Percentiles rank a stretch among this genome's conserved stretches.
Evolutionary conservation across 1,140 invertebrate genomes (phyloP).

Genomic region (Berghia stephanieae): DNA sequence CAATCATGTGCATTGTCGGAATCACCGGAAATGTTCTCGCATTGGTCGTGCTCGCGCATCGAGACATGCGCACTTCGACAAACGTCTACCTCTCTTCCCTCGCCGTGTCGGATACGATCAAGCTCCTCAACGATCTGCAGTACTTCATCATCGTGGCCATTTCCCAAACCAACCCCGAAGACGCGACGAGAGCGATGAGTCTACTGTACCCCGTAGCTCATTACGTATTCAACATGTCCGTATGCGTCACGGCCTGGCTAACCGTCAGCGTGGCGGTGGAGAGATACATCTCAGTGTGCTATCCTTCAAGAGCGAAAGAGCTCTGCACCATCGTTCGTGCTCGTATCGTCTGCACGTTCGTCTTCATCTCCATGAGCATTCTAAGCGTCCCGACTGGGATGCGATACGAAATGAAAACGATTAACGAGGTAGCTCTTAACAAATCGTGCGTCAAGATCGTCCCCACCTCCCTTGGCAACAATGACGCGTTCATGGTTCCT

Average conservation of each 20-base stretch:
- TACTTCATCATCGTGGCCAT: slow-evolving; percentile 74
- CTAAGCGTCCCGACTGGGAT: slow-evolving; percentile 58
- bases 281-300: slow-evolving; percentile 93
- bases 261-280: slow-evolving; percentile 95
- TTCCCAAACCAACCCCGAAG: slow-evolving; percentile 41
- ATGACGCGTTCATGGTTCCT: slow-evolving; percentile 72
- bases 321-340: slow-evolving; percentile 77
- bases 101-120: slow-evolving; percentile 79
- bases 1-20: slow-evolving; percentile 78
- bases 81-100: slow-evolving; percentile 80
- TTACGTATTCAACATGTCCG: slow-evolving; percentile 64
- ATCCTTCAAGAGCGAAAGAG: slow-evolving; percentile 85
- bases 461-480: slow-evolving; percentile 59
- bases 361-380: slow-evolving; percentile 58
- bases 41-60: slow-evolving; percentile 78
- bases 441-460: slow-evolving; percentile 42
- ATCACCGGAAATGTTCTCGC: slow-evolving; percentile 79
- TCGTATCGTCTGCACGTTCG: slow-evolving; percentile 48
- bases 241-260: slow-evolving; percentile 80
- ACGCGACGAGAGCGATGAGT: slow-evolving; percentile 45
- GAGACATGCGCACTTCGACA: slow-evolving; percentile 79
- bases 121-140: slow-evolving; percentile 77
- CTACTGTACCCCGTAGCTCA: slow-evolving; percentile 64
- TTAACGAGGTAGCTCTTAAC: slow-evolving; percentile 39
- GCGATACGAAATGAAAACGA: slow-evolving; percentile 51